Base-by-base conservation (phyloP, 2,888 invertebrate species). In the Drosophila paracracens region DNA sequence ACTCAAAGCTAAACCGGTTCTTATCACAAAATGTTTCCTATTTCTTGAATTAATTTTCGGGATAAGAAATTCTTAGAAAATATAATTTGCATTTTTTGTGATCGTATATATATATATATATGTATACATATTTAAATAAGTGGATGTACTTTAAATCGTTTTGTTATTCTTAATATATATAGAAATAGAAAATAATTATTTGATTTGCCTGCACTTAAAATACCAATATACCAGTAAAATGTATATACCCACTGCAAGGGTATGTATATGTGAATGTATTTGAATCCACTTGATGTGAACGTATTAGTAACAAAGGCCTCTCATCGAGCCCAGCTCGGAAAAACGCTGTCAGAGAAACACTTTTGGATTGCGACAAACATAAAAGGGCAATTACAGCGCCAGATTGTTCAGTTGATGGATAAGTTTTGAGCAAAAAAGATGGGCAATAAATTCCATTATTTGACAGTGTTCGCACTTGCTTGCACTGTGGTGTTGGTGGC, bases 351-450 rank as follows among this genome's bases (percentile, higher is more conserved):
- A 2, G 21, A 46, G 21, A 46, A 46, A 21, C 21, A 21, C 43
- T 43, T 21, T 11, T 4, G 43, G 11, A 43, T 21, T 13, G 43
- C 43, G 21, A 43, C 43, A 21, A 21, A 25, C 46, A 46, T 46
- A 46, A 46, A 46, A 46, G 46, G 46, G 46, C 46, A 46, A 46
- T 46, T 46, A 16, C 46, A 46, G 46, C 16, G 16, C 46, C 7
- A 13, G 21, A 21, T 21, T 46, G 46, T 16, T 25, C 46, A 46
- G 46, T 46, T 46, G 46, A 16, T 25, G 46, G 46, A 46, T 16
- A 46, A 25, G 16, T 25, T 46, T 25, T 25, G 46, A 25, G 46
- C 46, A 16, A 25, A 46, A 46, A 46, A 46, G 46, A 46, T 46
- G 46, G 46, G 46, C 8, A 25, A 46, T 16, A 46, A 6, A 25